Evolutionary conservation across 2,888 invertebrate genomes (phyloP).

Genomic region (Chaetogeoica ovagalla): DNA sequence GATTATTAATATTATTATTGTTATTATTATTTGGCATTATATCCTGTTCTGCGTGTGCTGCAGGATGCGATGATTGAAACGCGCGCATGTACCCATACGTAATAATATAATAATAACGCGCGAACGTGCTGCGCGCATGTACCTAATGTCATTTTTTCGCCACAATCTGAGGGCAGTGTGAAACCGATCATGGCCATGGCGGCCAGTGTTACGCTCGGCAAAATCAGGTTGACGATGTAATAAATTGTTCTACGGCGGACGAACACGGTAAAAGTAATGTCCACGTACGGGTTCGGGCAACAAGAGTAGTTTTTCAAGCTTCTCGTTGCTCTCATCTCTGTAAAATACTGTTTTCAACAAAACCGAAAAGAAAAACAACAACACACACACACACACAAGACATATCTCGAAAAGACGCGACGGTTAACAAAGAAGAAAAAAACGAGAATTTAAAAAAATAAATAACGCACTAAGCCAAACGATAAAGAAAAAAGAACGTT

Average conservation of each 20-base stretch:
- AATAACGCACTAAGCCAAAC: too few relatives aligned
- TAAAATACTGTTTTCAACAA: conserved; percentile 55
- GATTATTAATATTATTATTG: too few relatives aligned
- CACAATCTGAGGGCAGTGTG: conserved; percentile 96
- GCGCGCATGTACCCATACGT: background rate
- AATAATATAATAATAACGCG: background rate
- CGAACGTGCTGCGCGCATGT: conserved; percentile 56
- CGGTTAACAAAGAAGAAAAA: too few relatives aligned
- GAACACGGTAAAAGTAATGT: conserved; percentile 95
- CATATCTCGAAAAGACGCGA: too few relatives aligned
- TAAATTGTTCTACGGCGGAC: conserved; percentile 94
- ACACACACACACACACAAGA: too few relatives aligned
- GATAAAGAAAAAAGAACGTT: background rate
- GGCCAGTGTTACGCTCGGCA: conserved; percentile 97
- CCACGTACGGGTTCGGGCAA: conserved; percentile 86
- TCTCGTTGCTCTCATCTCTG: conserved; percentile 90
- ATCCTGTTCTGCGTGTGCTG: too few relatives aligned
- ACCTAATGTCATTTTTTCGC: conserved; percentile 95
- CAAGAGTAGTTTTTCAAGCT: conserved; percentile 89
- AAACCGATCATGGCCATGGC: conserved; percentile 98
- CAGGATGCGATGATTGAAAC: too few relatives aligned
- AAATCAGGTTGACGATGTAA: conserved; percentile 99
- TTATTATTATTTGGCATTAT: too few relatives aligned
- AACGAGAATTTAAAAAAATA: too few relatives aligned
- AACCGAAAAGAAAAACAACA: conserved; percentile 8